phyloP scores from a whole-genome alignment of 2,113 vertebrate species.

The Brachypodius melanocephalos region DNA sequence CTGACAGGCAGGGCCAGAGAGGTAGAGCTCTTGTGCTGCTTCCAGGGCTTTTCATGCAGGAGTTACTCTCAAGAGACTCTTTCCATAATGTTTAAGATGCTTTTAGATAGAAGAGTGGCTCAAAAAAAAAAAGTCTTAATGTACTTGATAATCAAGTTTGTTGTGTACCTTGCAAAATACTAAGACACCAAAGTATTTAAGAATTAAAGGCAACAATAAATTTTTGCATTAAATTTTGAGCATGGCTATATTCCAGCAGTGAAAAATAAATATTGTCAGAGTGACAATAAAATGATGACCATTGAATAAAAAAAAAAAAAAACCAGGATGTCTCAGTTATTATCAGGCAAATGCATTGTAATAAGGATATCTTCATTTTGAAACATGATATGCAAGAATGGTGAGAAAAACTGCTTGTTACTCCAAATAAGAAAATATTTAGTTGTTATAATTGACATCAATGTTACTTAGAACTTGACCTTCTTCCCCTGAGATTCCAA shows the following conservation, averaged over 20 bases:
- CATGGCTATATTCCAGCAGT: neutral
- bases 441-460: neutral
- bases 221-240: neutral
- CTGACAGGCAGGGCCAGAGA: neutral
- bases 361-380: neutral
- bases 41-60: neutral
- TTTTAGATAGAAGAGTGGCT: neutral
- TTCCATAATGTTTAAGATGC: neutral
- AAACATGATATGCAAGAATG: neutral
- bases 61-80: neutral
- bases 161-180: neutral
- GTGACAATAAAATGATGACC: slow-evolving; percentile 1
- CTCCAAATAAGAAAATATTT: neutral
- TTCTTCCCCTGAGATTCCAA: neutral
- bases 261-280: neutral
- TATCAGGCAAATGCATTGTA: neutral
- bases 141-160: neutral
- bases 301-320: neutral
- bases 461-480: neutral
- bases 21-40: neutral
- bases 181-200: neutral
- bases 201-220: neutral
- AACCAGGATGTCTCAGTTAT: neutral
- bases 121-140: neutral
- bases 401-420: neutral